A percentile compares a stretch with the other conserved stretches of the same genome.
These are phyloP conservation scores for Saguinus imperator DNA, from an alignment of 2,113 vertebrate species.

Conservation along the genomic window DNA sequence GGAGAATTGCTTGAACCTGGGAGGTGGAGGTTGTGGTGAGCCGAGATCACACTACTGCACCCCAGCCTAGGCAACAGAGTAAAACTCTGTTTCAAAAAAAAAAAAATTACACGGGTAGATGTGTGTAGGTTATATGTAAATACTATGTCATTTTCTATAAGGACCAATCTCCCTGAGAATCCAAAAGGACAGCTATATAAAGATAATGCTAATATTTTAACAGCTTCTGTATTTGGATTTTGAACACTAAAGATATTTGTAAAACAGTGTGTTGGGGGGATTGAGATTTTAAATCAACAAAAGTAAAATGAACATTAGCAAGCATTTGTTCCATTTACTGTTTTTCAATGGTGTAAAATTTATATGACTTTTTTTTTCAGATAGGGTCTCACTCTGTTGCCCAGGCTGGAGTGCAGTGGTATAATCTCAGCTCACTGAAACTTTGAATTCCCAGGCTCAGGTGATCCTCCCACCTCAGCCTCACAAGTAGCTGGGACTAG, in stretches of 20 bases:
- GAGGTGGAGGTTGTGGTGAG: neutral
- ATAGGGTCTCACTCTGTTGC: too few species aligned
- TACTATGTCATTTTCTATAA: neutral
- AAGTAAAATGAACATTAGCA: conserved; percentile 37
- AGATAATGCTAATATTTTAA: conserved; percentile 52
- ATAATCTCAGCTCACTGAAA: too few species aligned
- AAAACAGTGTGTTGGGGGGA: conserved; percentile 38
- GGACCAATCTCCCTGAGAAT: neutral
- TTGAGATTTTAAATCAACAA: conserved; percentile 52
- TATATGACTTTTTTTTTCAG: neutral
- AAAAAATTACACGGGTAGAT: neutral
- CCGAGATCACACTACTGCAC: neutral
- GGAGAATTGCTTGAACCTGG: neutral
- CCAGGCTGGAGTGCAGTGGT: too few species aligned
- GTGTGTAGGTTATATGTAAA: neutral
- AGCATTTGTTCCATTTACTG: neutral
- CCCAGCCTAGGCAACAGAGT: neutral
- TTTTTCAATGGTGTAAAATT: conserved; percentile 1
- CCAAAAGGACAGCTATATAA: neutral
- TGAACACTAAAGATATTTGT: conserved; percentile 65
- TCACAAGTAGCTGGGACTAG: too few species aligned
- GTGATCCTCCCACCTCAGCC: too few species aligned
- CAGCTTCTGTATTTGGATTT: conserved; percentile 58
- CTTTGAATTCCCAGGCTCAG: too few species aligned
- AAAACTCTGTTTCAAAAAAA: neutral